Conservation (phyloP, 2,888 invertebrate species). For the Melolontha melolontha region DNA sequence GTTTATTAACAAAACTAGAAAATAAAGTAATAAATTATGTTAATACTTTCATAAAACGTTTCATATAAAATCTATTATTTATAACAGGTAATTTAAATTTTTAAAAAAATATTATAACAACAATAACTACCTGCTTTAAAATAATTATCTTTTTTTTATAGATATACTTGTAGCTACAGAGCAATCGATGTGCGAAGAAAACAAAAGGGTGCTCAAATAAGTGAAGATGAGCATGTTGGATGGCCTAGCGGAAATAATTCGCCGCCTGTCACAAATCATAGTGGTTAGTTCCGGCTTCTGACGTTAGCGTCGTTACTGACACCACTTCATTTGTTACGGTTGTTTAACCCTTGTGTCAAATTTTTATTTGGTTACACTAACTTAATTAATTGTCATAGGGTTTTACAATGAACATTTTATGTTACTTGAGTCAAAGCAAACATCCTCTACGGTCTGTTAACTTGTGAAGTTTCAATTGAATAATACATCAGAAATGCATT, state of each 20-base stretch:
- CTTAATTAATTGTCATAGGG: conserved; percentile 37
- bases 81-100: too few species aligned
- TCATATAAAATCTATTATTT: too few species aligned
- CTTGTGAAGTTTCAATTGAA: conserved; percentile 32
- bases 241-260: conserved; percentile 57
- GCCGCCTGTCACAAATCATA: conserved; percentile 57
- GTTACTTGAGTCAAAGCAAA: conserved; percentile 30
- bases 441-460: conserved; percentile 36
- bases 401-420: conserved; percentile 35
- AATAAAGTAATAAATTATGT: too few species aligned
- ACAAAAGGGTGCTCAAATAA: conserved; percentile 35
- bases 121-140: too few species aligned
- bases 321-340: conserved; percentile 61
- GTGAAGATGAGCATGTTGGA: conserved; percentile 23
- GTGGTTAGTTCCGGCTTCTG: conserved; percentile 60
- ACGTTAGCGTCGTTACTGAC: conserved; percentile 55
- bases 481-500: conserved; percentile 32
- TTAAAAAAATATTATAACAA: too few species aligned
- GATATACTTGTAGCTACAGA: neutral
- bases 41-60: too few species aligned
- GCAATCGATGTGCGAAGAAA: conserved; percentile 17
- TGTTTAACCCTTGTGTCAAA: conserved; percentile 57
- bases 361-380: conserved; percentile 45
- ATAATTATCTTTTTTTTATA: too few species aligned
- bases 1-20: too few species aligned